These are phyloP conservation scores for Drosophila bifasciata DNA, from an alignment of 1,140 invertebrate genomes.

Conservation along the genomic window DNA sequence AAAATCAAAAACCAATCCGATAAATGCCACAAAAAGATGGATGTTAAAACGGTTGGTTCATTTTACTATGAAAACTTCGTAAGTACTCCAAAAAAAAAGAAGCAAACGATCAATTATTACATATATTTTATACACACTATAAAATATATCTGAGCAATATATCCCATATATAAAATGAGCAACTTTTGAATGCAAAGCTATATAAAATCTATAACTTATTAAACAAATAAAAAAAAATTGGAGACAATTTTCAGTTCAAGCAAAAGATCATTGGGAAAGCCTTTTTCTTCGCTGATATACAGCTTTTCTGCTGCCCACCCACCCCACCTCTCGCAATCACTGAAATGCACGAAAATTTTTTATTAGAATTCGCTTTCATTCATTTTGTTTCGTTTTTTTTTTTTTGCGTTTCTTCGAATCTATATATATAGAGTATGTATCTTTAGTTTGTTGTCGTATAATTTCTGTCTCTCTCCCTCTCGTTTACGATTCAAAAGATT, in stretches of 20 bases:
- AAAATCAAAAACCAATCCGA: conserved; percentile 47
- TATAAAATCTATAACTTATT: too few relatives aligned
- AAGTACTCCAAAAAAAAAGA: conserved; percentile 86
- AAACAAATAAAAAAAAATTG: too few relatives aligned
- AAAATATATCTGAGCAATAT: conserved; percentile 22
- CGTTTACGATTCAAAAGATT: conserved; percentile 30
- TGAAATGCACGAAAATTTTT: too few relatives aligned
- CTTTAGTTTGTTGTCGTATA: conserved; percentile 17
- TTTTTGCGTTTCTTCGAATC: conserved; percentile 1
- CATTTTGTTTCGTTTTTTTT: too few relatives aligned
- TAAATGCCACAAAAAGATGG: conserved; percentile 88
- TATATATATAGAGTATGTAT: conserved; percentile 7
- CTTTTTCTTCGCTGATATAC: too few relatives aligned
- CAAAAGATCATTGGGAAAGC: too few relatives aligned
- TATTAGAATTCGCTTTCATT: too few relatives aligned
- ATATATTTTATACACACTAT: conserved; percentile 15
- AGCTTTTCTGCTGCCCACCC: too few relatives aligned
- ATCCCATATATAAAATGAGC: too few relatives aligned
- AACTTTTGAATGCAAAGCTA: too few relatives aligned
- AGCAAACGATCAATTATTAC: conserved; percentile 16
- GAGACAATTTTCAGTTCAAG: too few relatives aligned
- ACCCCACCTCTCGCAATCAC: too few relatives aligned
- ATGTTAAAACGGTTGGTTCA: conserved; percentile 96
- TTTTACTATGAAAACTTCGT: conserved; percentile 97
- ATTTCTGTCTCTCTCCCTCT: conserved; percentile 27